A percentile compares a stretch with the other conserved stretches of the same genome.
phyloP scores from a whole-genome alignment of 2,888 invertebrate species.

The Tipula helvola region DNA sequence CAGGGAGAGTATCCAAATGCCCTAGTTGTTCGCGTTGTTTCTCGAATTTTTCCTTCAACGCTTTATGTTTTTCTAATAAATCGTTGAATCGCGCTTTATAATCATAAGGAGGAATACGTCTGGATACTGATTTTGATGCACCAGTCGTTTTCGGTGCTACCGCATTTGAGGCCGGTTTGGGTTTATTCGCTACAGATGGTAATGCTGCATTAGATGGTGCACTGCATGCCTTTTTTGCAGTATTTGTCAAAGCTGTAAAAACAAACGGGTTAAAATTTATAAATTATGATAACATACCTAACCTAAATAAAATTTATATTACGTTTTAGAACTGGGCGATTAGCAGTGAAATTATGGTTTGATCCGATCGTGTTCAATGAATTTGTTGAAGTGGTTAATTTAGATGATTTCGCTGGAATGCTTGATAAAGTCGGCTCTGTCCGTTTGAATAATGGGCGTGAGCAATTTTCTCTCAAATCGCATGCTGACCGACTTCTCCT shows the following conservation, averaged over 20 bases:
- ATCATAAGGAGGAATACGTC: constrained; percentile 49
- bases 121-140: constrained; percentile 31
- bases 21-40: constrained; percentile 38
- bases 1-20: constrained; percentile 39
- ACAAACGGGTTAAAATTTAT: background rate
- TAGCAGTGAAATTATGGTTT: background rate
- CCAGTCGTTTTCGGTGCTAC: constrained; percentile 15
- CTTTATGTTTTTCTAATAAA: constrained; percentile 45
- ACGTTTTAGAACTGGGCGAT: background rate
- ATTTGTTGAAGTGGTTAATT: constrained; percentile 16
- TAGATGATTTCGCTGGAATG: constrained; percentile 25
- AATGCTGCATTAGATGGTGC: background rate
- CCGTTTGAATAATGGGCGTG: constrained; percentile 22
- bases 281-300: background rate
- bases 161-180: background rate
- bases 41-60: constrained; percentile 40
- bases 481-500: constrained; percentile 23
- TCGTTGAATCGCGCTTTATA: constrained; percentile 51
- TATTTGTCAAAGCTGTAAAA: background rate
- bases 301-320: background rate
- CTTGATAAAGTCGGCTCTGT: constrained; percentile 25
- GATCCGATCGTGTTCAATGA: background rate
- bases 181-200: constrained; percentile 13
- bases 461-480: constrained; percentile 22
- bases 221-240: background rate